A percentile compares a stretch with the other conserved stretches of the same genome.
phyloP scores from a whole-genome alignment of 2,113 vertebrate species.

The Menidia beryllina region DNA sequence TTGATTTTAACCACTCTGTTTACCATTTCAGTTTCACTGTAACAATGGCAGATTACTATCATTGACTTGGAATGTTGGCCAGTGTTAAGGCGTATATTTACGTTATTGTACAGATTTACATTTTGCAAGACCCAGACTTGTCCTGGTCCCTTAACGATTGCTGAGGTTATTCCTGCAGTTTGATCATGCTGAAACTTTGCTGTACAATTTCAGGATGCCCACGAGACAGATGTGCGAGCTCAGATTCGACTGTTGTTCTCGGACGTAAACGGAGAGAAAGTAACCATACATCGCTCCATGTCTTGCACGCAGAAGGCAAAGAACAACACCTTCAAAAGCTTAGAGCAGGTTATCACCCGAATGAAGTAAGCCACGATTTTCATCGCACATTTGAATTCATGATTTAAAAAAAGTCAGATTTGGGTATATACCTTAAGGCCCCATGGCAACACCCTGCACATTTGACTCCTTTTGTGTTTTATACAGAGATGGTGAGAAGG shows the following conservation, averaged over 20 bases:
- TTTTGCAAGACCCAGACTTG: background rate
- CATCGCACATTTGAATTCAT: background rate
- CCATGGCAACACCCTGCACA: background rate
- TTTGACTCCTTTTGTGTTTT: constrained; percentile 8
- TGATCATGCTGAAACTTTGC: background rate
- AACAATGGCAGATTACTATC: too few relatives aligned
- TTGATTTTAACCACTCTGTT: too few relatives aligned
- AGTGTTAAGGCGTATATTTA: too few relatives aligned
- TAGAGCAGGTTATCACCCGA: constrained; percentile 94
- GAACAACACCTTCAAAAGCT: constrained; percentile 90
- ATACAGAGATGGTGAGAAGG: constrained; percentile 87
- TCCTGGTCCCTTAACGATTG: background rate
- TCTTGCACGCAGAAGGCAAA: constrained; percentile 93
- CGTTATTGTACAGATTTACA: too few relatives aligned
- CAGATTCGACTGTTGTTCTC: constrained; percentile 93
- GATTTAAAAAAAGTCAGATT: background rate
- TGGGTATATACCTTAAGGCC: background rate
- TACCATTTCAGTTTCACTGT: too few relatives aligned
- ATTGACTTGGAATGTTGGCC: too few relatives aligned
- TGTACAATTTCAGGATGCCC: constrained; percentile 85
- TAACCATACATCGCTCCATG: constrained; percentile 94
- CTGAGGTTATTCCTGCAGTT: background rate
- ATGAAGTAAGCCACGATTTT: constrained; percentile 82
- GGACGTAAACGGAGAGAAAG: constrained; percentile 88
- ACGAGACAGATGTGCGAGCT: constrained; percentile 95